phyloP scores from a whole-genome alignment of 2,113 vertebrate species.

The Erythrolamprus reginae region DNA sequence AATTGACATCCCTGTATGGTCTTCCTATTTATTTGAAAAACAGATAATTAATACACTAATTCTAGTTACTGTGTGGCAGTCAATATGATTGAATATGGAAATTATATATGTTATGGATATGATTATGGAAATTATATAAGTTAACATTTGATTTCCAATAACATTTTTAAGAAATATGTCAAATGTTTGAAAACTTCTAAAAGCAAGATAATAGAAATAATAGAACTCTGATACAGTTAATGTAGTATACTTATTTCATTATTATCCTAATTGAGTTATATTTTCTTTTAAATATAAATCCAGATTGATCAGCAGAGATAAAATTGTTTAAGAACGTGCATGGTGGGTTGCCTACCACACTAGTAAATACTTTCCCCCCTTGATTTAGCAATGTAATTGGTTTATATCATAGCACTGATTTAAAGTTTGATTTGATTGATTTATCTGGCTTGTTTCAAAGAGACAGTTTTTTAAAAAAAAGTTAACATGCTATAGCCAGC shows the following conservation, averaged over 20 bases:
- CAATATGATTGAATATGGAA: background rate
- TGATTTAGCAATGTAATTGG: background rate
- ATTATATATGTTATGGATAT: background rate
- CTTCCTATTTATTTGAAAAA: background rate
- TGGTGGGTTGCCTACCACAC: background rate
- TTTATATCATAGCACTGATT: background rate
- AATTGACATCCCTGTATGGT: background rate
- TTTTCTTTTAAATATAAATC: background rate
- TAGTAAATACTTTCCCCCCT: background rate
- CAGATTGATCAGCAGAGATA: background rate
- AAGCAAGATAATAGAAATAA: background rate
- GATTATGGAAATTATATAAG: background rate
- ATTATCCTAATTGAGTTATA: background rate
- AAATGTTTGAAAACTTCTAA: background rate
- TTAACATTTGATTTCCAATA: background rate
- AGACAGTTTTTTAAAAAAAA: background rate
- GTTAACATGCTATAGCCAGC: background rate
- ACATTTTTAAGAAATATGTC: background rate
- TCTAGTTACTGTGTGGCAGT: background rate
- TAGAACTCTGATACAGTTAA: background rate
- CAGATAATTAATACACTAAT: background rate
- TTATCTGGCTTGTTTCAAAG: background rate
- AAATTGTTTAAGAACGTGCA: background rate
- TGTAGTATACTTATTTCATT: background rate
- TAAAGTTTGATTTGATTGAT: background rate